Base-by-base conservation (phyloP, 2,113 vertebrate species). In the Notiomystis cincta region DNA sequence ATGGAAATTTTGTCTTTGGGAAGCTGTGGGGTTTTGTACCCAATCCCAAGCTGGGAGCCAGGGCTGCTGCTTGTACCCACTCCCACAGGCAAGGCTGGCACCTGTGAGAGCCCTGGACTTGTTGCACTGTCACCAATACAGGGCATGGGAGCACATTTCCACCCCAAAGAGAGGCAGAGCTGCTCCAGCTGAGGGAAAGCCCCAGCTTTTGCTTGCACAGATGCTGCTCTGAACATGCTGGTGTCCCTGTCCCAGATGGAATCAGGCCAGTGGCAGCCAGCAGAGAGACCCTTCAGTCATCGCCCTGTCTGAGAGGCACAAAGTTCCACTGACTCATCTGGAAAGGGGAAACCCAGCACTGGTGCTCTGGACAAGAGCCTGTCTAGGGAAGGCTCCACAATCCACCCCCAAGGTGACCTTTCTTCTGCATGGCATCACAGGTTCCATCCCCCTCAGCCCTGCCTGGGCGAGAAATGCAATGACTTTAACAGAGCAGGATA, bases 281-380 rank as follows among this genome's bases (percentile, higher is more conserved):
- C 44, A 7, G 44, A 89, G 51, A 45, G 28, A 22, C 57, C 60
- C 84, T 53, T 67, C 73, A 89, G 85, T 51, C 93, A 80, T 3
- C 11, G 9, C 35, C 58, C 20, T 21, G 31, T 56, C 54, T 57
- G 75, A 66, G 47, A 92, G 72, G 76, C 85, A 73, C 90, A 86
- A 82, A 64, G 78, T 94, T 91, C 91, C 91, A 93, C 31, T 92
- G 88, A 93, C 86, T 97, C 95, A 96, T 24, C 10, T 56, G 92
- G 92, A 95, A 97, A 93, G n/a, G 79, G 86, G 93, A 96, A 95
- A 91, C 86, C 54, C 10, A 2, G 57, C 56, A 47, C 50, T 11
- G 3, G 21, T 35, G 69, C 84, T 60, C 72, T 61, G 73, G 71
- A 47, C 42, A 1, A n/a, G n/a, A n/a, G 60, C 8, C 57, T 65